Base-by-base conservation (phyloP, 2,113 vertebrate genomes). In the Misgurnus anguillicaudatus region DNA sequence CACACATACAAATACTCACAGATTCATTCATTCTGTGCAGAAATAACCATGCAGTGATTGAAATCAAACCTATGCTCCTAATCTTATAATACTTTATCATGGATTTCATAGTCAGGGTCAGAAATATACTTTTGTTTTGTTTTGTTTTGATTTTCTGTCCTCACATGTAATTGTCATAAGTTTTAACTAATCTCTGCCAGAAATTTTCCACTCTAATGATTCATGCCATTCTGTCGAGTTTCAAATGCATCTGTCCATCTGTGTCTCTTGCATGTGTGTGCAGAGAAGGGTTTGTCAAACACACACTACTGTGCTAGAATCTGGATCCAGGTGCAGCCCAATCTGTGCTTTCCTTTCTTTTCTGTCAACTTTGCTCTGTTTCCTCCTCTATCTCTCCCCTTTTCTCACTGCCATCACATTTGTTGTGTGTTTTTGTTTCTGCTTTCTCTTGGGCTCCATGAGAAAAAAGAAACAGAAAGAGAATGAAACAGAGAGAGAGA, bases 221-320 rank as follows among this genome's bases (percentile, higher is more conserved):
- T 78, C 79, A 65, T 80, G 42, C 77, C 48, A 84, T n/a, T 48
- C 58, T 83, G 42, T 69, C 61, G 58, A 75, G 62, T 75, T 62
- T 62, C 72, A 45, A 53, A 69, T 72, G 71, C 79, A 67, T 78
- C 79, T 80, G 75, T 78, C 78, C 51, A 63, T 73, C 75, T 78
- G 82, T 69, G 57, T 79, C 5, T 5, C 65, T 75, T 13, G 60
- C 66, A 53, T 75, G 64, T 70, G 73, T 75, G 66, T 10, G n/a
- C n/a, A n/a, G n/a, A 61, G 14, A 62, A 19, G 4, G 47, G 65
- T 77, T 87, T 64, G 77, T 86, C 87, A 89, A 87, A 89, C 63
- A 65, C 62, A 47, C 58, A 55, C 62, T 6, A 42, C 14, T 51
- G 78, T 62, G 57, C 48, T 41, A 57, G 69, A 39, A 61, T 48